Percentiles rank a stretch among this genome's conserved stretches.
Conservation (phyloP, 2,797 vertebrate genomes). For the Pangasius macronema region DNA sequence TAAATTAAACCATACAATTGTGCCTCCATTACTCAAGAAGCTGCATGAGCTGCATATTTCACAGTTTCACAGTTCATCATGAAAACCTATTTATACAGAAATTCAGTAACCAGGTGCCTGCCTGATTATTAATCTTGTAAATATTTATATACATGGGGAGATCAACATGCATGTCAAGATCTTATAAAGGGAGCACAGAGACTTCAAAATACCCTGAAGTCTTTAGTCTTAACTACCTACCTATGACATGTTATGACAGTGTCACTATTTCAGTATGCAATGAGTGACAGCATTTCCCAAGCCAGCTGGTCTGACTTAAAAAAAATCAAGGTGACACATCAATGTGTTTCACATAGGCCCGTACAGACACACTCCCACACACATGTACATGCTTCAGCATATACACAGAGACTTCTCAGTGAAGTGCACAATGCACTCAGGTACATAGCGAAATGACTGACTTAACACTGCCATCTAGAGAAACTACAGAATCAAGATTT, state of each 20-base stretch:
- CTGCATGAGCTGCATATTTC: conserved; percentile 33
- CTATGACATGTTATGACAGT: conserved; percentile 23
- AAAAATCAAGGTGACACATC: conserved; percentile 31
- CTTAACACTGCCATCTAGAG: conserved; percentile 86
- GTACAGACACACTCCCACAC: conserved; percentile 23
- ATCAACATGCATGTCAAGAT: conserved; percentile 23
- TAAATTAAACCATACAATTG: conserved; percentile 46
- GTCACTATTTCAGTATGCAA: conserved; percentile 32
- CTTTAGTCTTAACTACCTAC: conserved; percentile 22
- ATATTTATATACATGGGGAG: conserved; percentile 28
- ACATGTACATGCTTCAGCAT: conserved; percentile 1
- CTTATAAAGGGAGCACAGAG: background rate
- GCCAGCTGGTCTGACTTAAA: conserved; percentile 1
- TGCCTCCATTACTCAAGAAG: conserved; percentile 25
- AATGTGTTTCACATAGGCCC: conserved; percentile 29
- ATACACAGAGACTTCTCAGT: background rate
- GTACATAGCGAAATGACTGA: conserved; percentile 61
- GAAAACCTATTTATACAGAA: conserved; percentile 34
- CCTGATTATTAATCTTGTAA: conserved; percentile 36
- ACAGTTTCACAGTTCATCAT: conserved; percentile 17
- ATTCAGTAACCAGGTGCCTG: conserved; percentile 32
- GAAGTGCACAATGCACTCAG: conserved; percentile 45
- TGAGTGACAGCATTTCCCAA: conserved; percentile 37
- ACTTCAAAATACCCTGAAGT: conserved; percentile 15
- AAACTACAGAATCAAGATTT: conserved; percentile 54